Percentiles rank a stretch among this genome's conserved stretches.
These are phyloP conservation scores for Drosophila leonis DNA, from an alignment of 2,888 invertebrate species.

Conservation along the genomic window DNA sequence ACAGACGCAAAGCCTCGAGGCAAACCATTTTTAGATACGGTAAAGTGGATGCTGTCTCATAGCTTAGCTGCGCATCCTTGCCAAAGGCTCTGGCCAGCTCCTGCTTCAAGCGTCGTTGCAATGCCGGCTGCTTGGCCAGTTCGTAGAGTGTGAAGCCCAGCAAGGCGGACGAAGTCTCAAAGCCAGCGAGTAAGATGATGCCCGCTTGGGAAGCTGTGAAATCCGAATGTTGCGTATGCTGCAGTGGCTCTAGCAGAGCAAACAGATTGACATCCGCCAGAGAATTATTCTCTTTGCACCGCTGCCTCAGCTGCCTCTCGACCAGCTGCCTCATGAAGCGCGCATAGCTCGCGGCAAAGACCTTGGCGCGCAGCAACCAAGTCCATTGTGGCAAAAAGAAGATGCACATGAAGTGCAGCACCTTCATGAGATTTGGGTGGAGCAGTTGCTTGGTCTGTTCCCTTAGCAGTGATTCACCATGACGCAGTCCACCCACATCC, in stretches of 20 bases:
- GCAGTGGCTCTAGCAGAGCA: constrained; percentile 84
- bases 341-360: constrained; percentile 67
- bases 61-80: constrained; percentile 64
- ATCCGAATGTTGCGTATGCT: constrained; percentile 69
- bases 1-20: constrained; percentile 82
- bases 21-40: constrained; percentile 85
- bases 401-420: constrained; percentile 73
- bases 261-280: constrained; percentile 84
- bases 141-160: constrained; percentile 85
- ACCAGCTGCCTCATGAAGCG: constrained; percentile 84
- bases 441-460: constrained; percentile 70
- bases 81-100: constrained; percentile 82
- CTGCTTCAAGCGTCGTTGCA: constrained; percentile 83
- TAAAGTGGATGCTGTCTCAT: constrained; percentile 83
- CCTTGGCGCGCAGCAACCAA: constrained; percentile 64
- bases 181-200: constrained; percentile 83
- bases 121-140: constrained; percentile 82
- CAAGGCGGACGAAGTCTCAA: constrained; percentile 84
- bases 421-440: constrained; percentile 57
- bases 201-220: constrained; percentile 82
- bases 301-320: constrained; percentile 18
- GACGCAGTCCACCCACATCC: constrained; percentile 70
- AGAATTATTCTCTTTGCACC: background rate
- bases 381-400: constrained; percentile 77
- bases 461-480: constrained; percentile 65